Evolutionary conservation across 2,797 vertebrate species (phyloP).

Genomic region (Ctenopoma multispine): DNA sequence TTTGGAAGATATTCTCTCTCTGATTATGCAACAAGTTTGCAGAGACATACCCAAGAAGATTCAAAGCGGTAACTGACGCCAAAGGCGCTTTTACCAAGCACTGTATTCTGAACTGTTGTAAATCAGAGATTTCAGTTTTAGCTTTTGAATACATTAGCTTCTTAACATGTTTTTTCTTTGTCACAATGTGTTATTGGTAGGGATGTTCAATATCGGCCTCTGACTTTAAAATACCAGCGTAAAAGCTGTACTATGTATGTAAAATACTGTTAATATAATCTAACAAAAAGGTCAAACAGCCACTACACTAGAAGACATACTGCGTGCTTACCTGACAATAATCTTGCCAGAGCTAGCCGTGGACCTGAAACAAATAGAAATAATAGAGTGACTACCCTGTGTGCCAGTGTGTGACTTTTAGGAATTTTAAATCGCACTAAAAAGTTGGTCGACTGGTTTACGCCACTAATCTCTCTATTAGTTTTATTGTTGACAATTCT

Average conservation of each 20-base stretch:
- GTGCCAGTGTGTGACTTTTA: constrained; percentile 15
- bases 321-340: constrained; percentile 88
- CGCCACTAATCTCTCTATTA: constrained; percentile 3
- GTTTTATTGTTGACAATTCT: constrained; percentile 1
- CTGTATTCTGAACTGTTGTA: too few species aligned
- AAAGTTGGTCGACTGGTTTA: neutral
- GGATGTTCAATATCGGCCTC: too few species aligned
- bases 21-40: too few species aligned
- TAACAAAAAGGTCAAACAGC: constrained; percentile 10
- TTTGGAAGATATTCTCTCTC: too few species aligned
- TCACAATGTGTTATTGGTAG: neutral
- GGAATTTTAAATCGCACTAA: neutral
- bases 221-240: neutral
- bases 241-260: neutral
- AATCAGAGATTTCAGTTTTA: too few species aligned
- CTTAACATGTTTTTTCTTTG: neutral
- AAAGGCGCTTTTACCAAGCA: too few species aligned
- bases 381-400: constrained; percentile 65
- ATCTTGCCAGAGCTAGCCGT: constrained; percentile 83
- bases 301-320: constrained; percentile 43
- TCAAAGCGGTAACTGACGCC: too few species aligned
- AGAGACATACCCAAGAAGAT: too few species aligned
- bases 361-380: constrained; percentile 84
- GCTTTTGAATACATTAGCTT: too few species aligned
- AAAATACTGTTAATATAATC: neutral